Percentiles rank a stretch among this genome's conserved stretches.
phyloP scores from a whole-genome alignment of 2,113 vertebrate genomes.

The Xenopus borealis region DNA sequence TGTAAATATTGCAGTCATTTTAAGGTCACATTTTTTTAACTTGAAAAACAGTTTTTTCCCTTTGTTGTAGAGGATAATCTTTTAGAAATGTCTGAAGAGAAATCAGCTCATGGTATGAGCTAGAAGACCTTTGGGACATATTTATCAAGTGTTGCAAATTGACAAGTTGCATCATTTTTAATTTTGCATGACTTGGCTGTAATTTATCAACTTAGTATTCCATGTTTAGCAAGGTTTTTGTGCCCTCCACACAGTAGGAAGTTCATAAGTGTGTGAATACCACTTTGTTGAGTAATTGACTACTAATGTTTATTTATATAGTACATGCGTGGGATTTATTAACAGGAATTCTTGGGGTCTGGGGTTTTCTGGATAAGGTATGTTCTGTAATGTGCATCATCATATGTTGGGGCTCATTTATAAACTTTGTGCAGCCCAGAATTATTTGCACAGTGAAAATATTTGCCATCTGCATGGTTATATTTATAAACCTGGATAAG shows the following conservation, averaged over 20 bases:
- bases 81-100: slow-evolving; percentile 29
- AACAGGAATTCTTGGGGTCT: no score
- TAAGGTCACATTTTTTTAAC: slow-evolving; percentile 40
- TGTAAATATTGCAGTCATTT: slow-evolving; percentile 30
- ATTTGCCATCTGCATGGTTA: no score
- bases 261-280: slow-evolving; percentile 28
- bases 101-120: slow-evolving; percentile 42
- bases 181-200: slow-evolving; percentile 35
- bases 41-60: slow-evolving; percentile 27
- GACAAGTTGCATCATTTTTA: slow-evolving; percentile 45
- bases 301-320: no score
- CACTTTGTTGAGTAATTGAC: neutral
- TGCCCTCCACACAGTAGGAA: slow-evolving; percentile 27
- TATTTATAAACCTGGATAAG: no score
- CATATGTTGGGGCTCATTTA: no score
- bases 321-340: no score
- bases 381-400: no score
- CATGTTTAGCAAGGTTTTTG: slow-evolving; percentile 35
- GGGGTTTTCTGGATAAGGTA: no score
- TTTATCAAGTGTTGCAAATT: slow-evolving; percentile 42
- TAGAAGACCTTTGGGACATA: slow-evolving; percentile 40
- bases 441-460: no score
- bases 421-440: no score
- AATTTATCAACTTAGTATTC: slow-evolving; percentile 30
- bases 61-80: slow-evolving; percentile 22